phyloP scores from a whole-genome alignment of 1,140 invertebrate genomes.

The Micrasema minimum region DNA sequence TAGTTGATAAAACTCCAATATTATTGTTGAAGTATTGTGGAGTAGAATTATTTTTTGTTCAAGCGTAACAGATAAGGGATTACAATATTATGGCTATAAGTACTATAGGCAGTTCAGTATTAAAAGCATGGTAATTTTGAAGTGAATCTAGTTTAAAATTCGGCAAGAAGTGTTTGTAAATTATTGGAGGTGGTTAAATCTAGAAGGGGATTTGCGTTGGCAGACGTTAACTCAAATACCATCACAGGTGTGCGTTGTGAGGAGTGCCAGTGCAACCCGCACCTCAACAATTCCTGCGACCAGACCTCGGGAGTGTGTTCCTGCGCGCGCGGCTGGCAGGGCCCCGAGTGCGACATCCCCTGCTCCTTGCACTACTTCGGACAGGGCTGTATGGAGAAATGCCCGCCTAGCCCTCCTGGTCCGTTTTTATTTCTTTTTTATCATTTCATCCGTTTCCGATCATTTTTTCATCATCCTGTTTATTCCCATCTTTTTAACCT shows the following conservation, averaged over 20 bases:
- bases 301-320: constrained; percentile 81
- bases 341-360: constrained; percentile 76
- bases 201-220: neutral
- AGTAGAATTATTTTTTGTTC: no score
- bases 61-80: no score
- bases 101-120: no score
- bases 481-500: no score
- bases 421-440: constrained; percentile 48
- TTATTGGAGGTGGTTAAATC: neutral
- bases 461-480: constrained; percentile 6
- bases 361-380: constrained; percentile 86
- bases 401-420: constrained; percentile 66
- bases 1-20: no score
- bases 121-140: no score
- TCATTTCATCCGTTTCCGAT: constrained; percentile 21
- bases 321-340: constrained; percentile 87
- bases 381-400: constrained; percentile 81
- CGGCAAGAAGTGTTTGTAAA: neutral
- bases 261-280: constrained; percentile 84
- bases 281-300: constrained; percentile 82
- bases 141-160: no score
- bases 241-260: constrained; percentile 82
- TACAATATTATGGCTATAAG: no score
- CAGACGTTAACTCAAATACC: neutral
- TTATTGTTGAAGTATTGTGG: no score